A percentile compares a stretch with the other conserved stretches of the same genome.
Evolutionary conservation across 1,140 invertebrate genomes (phyloP).

Genomic region (Drosophila azteca): DNA sequence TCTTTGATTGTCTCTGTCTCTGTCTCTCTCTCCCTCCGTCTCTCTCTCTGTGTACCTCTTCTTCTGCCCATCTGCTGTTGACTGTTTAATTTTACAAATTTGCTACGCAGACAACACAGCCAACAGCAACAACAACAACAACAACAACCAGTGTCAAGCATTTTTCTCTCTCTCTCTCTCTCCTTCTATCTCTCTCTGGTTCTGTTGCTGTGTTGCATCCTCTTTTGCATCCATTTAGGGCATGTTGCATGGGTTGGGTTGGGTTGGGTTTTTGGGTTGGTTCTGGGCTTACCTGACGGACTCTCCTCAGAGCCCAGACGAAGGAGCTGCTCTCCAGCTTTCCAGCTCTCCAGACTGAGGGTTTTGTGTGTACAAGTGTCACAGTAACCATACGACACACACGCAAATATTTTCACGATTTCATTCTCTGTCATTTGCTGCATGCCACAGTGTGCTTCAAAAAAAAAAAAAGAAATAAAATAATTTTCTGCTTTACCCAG

Average conservation of each 20-base stretch:
- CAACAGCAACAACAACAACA: conserved; percentile 26
- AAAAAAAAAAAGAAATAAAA: conserved; percentile 46
- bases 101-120: conserved; percentile 74
- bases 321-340: conserved; percentile 7
- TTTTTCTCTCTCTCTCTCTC: conserved; percentile 45
- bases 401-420: conserved; percentile 83
- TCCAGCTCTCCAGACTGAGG: not conserved
- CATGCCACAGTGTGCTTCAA: conserved; percentile 82
- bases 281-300: conserved; percentile 26
- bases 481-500: conserved; percentile 56
- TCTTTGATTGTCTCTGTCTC: conserved; percentile 19
- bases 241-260: conserved; percentile 44
- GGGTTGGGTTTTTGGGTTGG: not conserved
- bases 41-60: no score
- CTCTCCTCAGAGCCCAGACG: conserved; percentile 8
- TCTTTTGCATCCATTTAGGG: conserved; percentile 77
- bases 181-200: conserved; percentile 17
- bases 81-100: conserved; percentile 82
- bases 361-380: conserved; percentile 67
- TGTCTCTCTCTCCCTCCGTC: no score
- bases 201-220: conserved; percentile 48
- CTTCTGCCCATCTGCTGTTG: conserved; percentile 48
- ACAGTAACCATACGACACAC: conserved; percentile 82
- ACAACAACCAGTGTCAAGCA: conserved; percentile 54
- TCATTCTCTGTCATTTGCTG: conserved; percentile 83